A percentile compares a stretch with the other conserved stretches of the same genome.
Conservation (phyloP, 2,113 vertebrate species). For the Anguilla japonica region DNA sequence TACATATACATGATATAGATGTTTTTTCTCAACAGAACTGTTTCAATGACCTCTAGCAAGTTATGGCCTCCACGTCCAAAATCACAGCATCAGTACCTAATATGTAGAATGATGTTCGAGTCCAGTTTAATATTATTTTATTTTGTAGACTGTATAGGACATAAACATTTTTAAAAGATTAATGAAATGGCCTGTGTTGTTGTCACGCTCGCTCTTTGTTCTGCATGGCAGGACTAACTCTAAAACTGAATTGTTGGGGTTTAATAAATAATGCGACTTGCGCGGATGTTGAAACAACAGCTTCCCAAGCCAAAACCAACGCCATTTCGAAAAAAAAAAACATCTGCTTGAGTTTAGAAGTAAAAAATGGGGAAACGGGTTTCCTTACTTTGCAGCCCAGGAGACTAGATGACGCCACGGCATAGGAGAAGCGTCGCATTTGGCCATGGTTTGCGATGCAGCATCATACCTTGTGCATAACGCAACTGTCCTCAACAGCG, state of each 20-base stretch:
- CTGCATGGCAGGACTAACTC: neutral
- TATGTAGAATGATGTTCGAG: neutral
- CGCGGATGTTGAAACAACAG: slow-evolving; percentile 45
- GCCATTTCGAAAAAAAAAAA: slow-evolving; percentile 53
- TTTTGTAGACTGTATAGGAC: too few species aligned
- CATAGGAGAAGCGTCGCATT: neutral
- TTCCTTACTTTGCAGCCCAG: slow-evolving; percentile 21
- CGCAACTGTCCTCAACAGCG: neutral
- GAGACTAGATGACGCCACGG: slow-evolving; percentile 42
- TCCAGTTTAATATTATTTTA: neutral
- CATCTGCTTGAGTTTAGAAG: slow-evolving; percentile 51
- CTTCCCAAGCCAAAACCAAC: slow-evolving; percentile 67
- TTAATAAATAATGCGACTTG: slow-evolving; percentile 15
- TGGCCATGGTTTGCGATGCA: neutral
- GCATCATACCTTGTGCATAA: neutral
- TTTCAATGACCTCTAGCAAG: too few species aligned
- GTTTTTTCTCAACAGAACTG: too few species aligned
- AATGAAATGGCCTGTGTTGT: neutral
- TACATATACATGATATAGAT: neutral
- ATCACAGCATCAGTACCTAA: too few species aligned
- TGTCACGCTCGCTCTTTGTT: neutral
- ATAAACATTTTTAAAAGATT: neutral
- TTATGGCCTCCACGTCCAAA: too few species aligned
- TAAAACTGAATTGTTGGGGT: neutral
- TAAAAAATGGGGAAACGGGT: slow-evolving; percentile 1